Base-by-base conservation (phyloP, 2,888 invertebrate species). In the Drosophila yooni region DNA sequence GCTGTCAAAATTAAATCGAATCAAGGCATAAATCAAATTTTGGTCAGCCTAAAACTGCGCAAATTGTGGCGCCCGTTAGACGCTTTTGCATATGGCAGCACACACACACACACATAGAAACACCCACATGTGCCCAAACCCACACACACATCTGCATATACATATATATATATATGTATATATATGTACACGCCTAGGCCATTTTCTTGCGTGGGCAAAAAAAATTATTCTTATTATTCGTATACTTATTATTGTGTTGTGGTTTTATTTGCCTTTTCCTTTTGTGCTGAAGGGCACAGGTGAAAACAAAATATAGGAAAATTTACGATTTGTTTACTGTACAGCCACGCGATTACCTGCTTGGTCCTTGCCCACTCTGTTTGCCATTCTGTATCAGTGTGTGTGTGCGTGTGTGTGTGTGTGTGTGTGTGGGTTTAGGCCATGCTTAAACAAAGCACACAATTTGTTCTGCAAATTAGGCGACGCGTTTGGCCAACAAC, bases 31-130 rank as follows among this genome's bases (percentile, higher is more conserved):
- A 83, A 83, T 83, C 81, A 88, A 80, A 79, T 76, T 79, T 88
- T 83, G 82, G 83, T 73, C 57, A 70, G 70, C 76, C 80, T 58
- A 67, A 86, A 78, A 87, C 84, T 87, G 88, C 82, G 83, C 84
- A 78, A 83, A 87, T 83, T 78, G 78, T 74, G 87, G 87, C 83
- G 83, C 84, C 87, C 70, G 43, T 43, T 59, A 54, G 78, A 61
- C 82, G 84, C 74, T 59, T 68, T 67, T 81, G 65, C 83, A 78
- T 81, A 63, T 70, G 81, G 79, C 88, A 52, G 61, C 74, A 60
- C 70, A 60, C 46, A 34, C 52, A 66, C 50, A 21, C 64, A 54
- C 25, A 58, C 53, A 67, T 56, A 70, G 52, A 70, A 59, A 65
- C 58, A 50, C 51, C 51, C 60, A 52, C 62, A 63, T 46, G 46